phyloP scores from a whole-genome alignment of 2,888 invertebrate species.

The Drosophila eohydei region DNA sequence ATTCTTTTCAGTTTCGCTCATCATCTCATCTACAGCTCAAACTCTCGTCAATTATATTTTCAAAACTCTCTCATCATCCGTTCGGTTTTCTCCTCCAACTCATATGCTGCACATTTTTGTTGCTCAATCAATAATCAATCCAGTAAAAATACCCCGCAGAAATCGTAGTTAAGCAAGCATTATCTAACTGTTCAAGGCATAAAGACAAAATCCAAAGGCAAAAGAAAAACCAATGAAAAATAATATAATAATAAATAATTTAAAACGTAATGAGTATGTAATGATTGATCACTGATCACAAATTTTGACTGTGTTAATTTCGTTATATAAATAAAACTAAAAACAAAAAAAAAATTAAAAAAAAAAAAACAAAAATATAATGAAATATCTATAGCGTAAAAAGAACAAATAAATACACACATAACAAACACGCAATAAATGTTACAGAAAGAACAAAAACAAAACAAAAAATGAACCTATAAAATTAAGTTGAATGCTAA shows the following conservation, averaged over 20 bases:
- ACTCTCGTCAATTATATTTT: conserved; percentile 54
- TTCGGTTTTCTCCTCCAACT: neutral
- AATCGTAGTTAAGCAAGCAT: conserved; percentile 61
- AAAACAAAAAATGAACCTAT: conserved; percentile 66
- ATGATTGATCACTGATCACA: conserved; percentile 84
- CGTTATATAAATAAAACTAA: conserved; percentile 80
- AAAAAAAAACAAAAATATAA: conserved; percentile 48
- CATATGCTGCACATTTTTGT: conserved; percentile 57
- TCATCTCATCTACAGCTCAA: conserved; percentile 19
- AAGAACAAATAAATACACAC: conserved; percentile 57
- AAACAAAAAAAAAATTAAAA: conserved; percentile 19
- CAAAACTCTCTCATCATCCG: conserved; percentile 7
- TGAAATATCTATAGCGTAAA: conserved; percentile 77
- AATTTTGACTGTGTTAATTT: conserved; percentile 85
- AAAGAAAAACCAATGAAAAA: conserved; percentile 19
- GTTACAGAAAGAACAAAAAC: conserved; percentile 61
- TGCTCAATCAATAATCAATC: conserved; percentile 58
- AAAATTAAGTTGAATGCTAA: conserved; percentile 81
- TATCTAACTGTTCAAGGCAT: conserved; percentile 56
- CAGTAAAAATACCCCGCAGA: conserved; percentile 42
- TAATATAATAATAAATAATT: conserved; percentile 50
- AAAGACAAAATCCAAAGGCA: conserved; percentile 23
- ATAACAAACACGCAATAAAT: conserved; percentile 71
- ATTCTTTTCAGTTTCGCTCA: neutral
- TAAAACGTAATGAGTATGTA: conserved; percentile 79